These are phyloP conservation scores for Orcinus orca DNA, from an alignment of 2,113 vertebrate species.

Conservation along the genomic window DNA sequence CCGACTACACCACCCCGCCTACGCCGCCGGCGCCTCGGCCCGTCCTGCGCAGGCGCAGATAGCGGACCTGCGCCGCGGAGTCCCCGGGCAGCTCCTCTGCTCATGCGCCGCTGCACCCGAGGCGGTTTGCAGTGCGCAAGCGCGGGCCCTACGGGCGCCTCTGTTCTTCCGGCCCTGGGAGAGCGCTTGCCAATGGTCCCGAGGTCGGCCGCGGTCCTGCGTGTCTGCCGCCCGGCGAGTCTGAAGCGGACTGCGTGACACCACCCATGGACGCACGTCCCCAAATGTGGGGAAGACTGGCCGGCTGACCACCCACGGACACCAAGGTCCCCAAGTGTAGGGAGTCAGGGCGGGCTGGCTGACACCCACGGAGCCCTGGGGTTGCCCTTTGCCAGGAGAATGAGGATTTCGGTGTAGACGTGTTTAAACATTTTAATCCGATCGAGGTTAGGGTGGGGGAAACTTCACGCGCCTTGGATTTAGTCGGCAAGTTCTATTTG, in stretches of 20 bases:
- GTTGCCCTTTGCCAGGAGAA: background rate
- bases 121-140: background rate
- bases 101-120: background rate
- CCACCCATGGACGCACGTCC: background rate
- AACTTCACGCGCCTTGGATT: background rate
- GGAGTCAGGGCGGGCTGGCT: background rate
- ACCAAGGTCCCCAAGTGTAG: background rate
- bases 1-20: background rate
- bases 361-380: background rate
- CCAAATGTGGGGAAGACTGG: background rate
- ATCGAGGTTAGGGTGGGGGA: background rate
- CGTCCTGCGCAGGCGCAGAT: background rate
- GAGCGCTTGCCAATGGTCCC: accelerated
- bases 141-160: accelerated
- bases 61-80: accelerated
- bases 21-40: too few relatives aligned
- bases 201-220: accelerated
- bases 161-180: accelerated
- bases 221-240: background rate
- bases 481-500: background rate
- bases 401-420: too few relatives aligned
- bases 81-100: accelerated
- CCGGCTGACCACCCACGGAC: background rate
- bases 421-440: background rate
- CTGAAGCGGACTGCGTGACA: background rate